phyloP scores from a whole-genome alignment of 2,113 vertebrate genomes.

The Laticauda colubrina region DNA sequence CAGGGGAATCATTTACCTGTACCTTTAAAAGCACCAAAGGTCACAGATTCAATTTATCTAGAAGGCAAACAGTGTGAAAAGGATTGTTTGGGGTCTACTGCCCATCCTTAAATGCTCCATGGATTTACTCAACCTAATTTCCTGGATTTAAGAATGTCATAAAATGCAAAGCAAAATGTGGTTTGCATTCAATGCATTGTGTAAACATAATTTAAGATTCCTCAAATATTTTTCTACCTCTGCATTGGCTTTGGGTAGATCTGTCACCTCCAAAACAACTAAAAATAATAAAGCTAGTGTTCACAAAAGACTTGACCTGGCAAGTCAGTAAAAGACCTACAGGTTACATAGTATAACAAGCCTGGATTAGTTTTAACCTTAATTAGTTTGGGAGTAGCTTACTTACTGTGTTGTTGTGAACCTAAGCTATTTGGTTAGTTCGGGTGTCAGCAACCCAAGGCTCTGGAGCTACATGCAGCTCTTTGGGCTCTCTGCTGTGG shows the following conservation, averaged over 20 bases:
- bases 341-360: background rate
- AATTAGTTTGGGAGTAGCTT: background rate
- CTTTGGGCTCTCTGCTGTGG: no score
- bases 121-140: background rate
- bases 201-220: background rate
- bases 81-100: background rate
- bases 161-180: background rate
- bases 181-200: background rate
- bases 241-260: background rate
- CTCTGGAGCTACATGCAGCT: no score
- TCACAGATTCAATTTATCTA: background rate
- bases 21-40: background rate
- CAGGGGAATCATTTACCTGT: background rate
- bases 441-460: no score
- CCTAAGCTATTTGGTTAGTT: background rate
- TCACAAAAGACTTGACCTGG: background rate
- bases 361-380: background rate
- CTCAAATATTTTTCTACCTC: background rate
- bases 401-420: background rate
- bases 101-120: background rate
- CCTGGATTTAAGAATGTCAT: background rate
- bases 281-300: background rate
- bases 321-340: background rate
- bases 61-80: background rate
- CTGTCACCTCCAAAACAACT: background rate